Percentiles rank a stretch among this genome's conserved stretches.
Evolutionary conservation across 2,888 invertebrate genomes (phyloP).

Genomic region (Oscheius sp.): DNA sequence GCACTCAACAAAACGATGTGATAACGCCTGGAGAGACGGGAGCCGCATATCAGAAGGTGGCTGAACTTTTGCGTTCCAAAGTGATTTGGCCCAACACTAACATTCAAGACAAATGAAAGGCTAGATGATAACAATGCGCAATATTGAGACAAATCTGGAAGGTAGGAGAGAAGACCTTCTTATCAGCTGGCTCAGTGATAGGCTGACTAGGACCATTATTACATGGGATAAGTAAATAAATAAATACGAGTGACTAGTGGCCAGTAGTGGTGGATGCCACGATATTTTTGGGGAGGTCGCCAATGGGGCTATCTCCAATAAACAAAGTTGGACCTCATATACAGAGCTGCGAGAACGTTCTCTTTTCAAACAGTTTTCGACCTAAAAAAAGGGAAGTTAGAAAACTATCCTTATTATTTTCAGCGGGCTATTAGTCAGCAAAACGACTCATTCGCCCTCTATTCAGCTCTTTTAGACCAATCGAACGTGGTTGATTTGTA

Average conservation of each 20-base stretch:
- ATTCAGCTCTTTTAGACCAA: no score
- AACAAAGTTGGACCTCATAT: not conserved
- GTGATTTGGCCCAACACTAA: no score
- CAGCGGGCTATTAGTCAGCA: constrained; percentile 5
- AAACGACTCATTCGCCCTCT: no score
- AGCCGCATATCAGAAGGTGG: not conserved
- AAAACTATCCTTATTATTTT: not conserved
- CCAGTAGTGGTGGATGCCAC: not conserved
- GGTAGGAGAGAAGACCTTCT: no score
- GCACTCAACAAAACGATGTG: constrained; percentile 19
- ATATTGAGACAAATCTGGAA: no score
- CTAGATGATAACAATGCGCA: no score
- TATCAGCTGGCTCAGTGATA: not conserved
- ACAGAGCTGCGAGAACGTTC: not conserved
- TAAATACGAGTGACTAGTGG: not conserved
- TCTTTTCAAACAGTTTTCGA: not conserved
- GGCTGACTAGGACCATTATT: constrained; percentile 11
- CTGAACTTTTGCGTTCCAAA: constrained; percentile 6
- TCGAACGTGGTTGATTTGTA: no score
- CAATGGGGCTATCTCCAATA: not conserved
- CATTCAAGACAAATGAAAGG: no score
- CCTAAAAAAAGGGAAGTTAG: not conserved
- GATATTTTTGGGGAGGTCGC: not conserved
- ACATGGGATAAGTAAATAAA: not conserved
- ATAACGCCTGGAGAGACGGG: constrained; percentile 3